Evolutionary conservation across 2,888 invertebrate species (phyloP).

Genomic region (Cryptosula pallasiana): DNA sequence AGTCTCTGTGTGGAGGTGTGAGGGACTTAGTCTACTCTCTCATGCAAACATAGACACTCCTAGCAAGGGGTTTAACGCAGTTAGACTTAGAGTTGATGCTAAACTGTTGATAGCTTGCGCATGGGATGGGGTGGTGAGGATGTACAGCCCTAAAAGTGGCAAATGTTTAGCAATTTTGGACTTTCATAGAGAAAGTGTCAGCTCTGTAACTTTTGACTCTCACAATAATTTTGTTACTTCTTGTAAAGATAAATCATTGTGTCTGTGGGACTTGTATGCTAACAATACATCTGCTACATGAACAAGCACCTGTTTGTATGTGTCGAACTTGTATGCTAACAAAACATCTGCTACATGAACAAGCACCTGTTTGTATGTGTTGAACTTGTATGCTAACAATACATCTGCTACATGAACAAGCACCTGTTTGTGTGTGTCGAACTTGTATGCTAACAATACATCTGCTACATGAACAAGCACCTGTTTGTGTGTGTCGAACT

Average conservation of each 20-base stretch:
- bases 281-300: not conserved
- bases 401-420: too few species aligned
- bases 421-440: too few species aligned
- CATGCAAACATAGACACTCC: not conserved
- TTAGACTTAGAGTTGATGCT: not conserved
- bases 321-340: too few species aligned
- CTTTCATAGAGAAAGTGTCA: constrained; percentile 19
- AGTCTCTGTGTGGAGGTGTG: not conserved
- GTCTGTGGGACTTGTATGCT: constrained; percentile 8
- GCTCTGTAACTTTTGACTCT: not conserved
- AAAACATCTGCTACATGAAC: too few species aligned
- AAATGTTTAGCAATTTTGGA: not conserved
- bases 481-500: too few species aligned
- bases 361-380: too few species aligned
- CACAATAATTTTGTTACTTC: not conserved
- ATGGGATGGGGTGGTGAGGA: constrained; percentile 20
- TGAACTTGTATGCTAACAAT: too few species aligned
- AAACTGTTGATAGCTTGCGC: not conserved
- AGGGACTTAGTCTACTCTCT: not conserved
- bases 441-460: too few species aligned
- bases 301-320: too few species aligned
- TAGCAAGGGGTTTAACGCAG: constrained; percentile 8
- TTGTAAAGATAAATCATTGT: not conserved
- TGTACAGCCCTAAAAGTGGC: constrained; percentile 11
- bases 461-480: too few species aligned